Evolutionary conservation across 2,113 vertebrate species (phyloP).

Genomic region (Eudorcas thomsonii): DNA sequence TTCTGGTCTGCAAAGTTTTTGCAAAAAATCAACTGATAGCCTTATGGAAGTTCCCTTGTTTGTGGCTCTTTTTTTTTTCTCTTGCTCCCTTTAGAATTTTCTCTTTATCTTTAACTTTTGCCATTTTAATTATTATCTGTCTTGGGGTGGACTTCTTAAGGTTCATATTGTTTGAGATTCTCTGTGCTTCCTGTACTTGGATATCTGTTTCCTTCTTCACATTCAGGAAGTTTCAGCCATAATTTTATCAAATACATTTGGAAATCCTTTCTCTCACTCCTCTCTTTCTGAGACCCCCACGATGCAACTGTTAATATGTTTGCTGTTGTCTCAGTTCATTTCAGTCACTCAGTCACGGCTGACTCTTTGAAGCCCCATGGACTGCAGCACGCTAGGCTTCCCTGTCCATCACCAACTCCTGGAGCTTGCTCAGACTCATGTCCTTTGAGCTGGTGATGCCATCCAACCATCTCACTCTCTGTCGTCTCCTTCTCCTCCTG

Average conservation of each 20-base stretch:
- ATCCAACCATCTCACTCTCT: neutral
- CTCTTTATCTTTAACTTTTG: neutral
- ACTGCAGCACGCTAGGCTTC: neutral
- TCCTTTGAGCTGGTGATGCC: neutral
- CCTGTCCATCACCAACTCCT: neutral
- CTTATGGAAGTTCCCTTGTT: neutral
- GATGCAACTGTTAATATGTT: neutral
- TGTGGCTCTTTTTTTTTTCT: neutral
- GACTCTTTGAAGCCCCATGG: rapidly evolving
- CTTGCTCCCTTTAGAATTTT: neutral
- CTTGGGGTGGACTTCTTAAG: neutral
- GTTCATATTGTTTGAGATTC: neutral
- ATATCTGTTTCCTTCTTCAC: neutral
- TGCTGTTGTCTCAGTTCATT: neutral
- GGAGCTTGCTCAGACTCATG: neutral
- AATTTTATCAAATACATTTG: neutral
- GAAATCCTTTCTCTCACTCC: neutral
- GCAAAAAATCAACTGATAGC: neutral
- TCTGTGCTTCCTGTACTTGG: neutral
- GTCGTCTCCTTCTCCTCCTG: rapidly evolving
- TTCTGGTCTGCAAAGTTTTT: neutral
- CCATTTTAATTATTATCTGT: neutral
- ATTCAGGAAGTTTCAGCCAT: neutral
- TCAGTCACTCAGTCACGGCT: rapidly evolving
- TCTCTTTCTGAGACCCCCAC: neutral